These are phyloP conservation scores for Panorpa germanica DNA, from an alignment of 2,888 invertebrate species.

Conservation along the genomic window DNA sequence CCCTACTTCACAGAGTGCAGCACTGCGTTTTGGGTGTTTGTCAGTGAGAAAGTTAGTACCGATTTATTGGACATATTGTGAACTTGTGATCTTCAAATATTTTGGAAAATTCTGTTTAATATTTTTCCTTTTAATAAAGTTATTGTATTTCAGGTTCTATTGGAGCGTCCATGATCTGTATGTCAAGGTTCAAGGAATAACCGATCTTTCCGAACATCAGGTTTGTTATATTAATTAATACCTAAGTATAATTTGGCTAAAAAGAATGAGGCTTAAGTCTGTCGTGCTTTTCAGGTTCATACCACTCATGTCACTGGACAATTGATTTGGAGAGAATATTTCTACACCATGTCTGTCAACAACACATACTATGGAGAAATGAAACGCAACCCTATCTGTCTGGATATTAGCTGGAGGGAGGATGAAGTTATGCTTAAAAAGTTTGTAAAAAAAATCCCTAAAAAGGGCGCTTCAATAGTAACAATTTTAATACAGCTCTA, in stretches of 20 bases:
- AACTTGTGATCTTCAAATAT: background rate
- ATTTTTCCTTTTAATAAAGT: slow-evolving; percentile 6
- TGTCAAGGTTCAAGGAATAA: slow-evolving; percentile 30
- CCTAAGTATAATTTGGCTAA: too few species aligned
- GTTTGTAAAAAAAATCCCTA: slow-evolving; percentile 18
- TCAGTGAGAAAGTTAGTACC: slow-evolving; percentile 36
- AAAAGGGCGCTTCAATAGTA: background rate
- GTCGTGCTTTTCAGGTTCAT: slow-evolving; percentile 16
- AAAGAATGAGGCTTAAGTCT: slow-evolving; percentile 13
- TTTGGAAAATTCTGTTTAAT: background rate
- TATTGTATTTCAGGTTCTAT: slow-evolving; percentile 34
- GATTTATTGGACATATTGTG: slow-evolving; percentile 5
- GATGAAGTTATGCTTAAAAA: slow-evolving; percentile 29
- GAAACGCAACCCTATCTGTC: slow-evolving; percentile 48
- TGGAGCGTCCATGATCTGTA: slow-evolving; percentile 50
- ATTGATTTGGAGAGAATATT: slow-evolving; percentile 58
- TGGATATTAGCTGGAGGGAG: slow-evolving; percentile 47
- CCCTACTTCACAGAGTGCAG: slow-evolving; percentile 48
- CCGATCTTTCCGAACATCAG: slow-evolving; percentile 21
- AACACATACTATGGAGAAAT: slow-evolving; percentile 49
- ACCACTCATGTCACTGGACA: slow-evolving; percentile 31
- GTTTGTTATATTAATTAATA: too few species aligned
- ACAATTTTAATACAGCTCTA: background rate
- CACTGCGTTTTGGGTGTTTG: slow-evolving; percentile 49
- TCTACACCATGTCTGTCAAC: slow-evolving; percentile 59